Conservation (phyloP, 92 coral and sea anemone genomes). For the Actinernus sp. region DNA sequence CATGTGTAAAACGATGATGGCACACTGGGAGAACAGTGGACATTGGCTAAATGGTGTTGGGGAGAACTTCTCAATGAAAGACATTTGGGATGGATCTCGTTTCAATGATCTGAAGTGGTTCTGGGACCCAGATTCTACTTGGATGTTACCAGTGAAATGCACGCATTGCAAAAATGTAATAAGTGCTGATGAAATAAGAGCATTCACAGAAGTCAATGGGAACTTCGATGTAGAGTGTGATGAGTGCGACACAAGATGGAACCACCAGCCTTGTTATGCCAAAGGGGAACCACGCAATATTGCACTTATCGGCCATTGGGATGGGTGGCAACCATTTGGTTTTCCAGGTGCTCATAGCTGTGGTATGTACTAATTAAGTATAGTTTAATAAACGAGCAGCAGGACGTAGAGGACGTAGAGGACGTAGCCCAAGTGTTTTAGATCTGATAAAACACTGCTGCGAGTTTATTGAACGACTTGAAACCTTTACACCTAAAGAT, state of each 20-base stretch:
- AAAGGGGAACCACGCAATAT: conserved; percentile 57
- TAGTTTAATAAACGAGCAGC: too few species aligned
- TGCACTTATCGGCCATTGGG: conserved; percentile 68
- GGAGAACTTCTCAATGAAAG: conserved; percentile 27
- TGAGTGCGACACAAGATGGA: conserved; percentile 35
- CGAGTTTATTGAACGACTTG: too few species aligned
- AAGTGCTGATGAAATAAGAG: conserved; percentile 34
- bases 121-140: conserved; percentile 38
- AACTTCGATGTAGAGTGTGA: conserved; percentile 25
- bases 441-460: too few species aligned
- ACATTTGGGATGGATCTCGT: conserved; percentile 60
- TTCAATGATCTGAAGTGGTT: conserved; percentile 59
- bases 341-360: conserved; percentile 59
- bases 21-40: conserved; percentile 49
- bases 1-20: conserved; percentile 58
- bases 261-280: conserved; percentile 11
- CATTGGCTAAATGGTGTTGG: conserved; percentile 48
- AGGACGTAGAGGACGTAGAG: too few species aligned
- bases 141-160: conserved; percentile 60
- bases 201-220: conserved; percentile 16
- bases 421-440: too few species aligned
- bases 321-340: conserved; percentile 72
- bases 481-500: too few species aligned
- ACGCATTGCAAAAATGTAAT: conserved; percentile 22
- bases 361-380: conserved; percentile 30